Percentiles rank a stretch among this genome's conserved stretches.
Evolutionary conservation across 2,888 invertebrate genomes (phyloP).

Genomic region (Cybosia mesomella): DNA sequence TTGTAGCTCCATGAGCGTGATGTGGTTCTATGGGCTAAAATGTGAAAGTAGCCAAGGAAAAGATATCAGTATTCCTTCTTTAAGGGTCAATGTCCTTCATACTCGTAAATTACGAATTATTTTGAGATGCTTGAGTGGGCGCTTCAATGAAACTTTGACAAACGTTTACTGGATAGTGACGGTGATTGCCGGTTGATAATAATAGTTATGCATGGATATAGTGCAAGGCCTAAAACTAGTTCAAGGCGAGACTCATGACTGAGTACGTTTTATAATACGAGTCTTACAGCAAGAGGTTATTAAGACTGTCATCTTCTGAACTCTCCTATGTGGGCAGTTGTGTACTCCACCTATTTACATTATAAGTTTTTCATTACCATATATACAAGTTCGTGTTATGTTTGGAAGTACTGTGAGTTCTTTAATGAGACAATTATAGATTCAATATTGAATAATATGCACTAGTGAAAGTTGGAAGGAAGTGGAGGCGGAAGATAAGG

Average conservation of each 20-base stretch:
- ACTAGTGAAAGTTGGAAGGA: background rate
- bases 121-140: background rate
- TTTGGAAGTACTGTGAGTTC: background rate
- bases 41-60: no score
- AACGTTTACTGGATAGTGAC: no score
- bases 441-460: background rate
- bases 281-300: no score
- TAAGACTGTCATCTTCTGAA: background rate
- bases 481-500: background rate
- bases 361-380: background rate
- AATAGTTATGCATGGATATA: no score
- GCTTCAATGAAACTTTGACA: no score
- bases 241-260: no score
- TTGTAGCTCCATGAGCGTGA: background rate
- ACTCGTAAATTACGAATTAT: background rate
- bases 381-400: background rate
- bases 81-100: no score
- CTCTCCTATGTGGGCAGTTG: background rate
- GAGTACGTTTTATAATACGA: no score
- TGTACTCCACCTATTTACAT: background rate
- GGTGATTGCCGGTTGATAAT: no score
- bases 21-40: no score
- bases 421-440: background rate
- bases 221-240: no score
- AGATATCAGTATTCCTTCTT: no score